phyloP scores from a whole-genome alignment of 2,797 vertebrate species.

The Coranthus polyacanthus region DNA sequence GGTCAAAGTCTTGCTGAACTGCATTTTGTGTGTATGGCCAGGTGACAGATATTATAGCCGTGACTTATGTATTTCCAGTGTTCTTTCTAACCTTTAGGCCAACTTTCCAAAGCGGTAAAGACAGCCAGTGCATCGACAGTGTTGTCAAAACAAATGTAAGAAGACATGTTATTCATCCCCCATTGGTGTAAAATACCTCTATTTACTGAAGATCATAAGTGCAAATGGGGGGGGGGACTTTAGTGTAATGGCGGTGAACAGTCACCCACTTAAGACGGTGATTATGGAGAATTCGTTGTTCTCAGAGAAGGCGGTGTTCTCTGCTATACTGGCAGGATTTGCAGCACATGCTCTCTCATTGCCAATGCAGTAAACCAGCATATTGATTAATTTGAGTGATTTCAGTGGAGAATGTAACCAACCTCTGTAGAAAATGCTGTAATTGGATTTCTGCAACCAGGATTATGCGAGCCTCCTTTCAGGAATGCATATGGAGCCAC shows the following conservation, averaged over 20 bases:
- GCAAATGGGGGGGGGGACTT: too few species aligned
- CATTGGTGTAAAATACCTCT: too few species aligned
- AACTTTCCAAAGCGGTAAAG: conserved; percentile 10
- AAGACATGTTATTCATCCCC: conserved; percentile 42
- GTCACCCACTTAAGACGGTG: conserved; percentile 15
- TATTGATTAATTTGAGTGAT: conserved; percentile 81
- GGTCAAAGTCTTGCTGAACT: neutral
- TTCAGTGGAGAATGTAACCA: conserved; percentile 76
- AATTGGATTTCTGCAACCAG: conserved; percentile 80
- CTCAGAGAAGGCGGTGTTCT: conserved; percentile 3
- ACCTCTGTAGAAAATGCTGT: conserved; percentile 75
- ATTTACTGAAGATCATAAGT: conserved; percentile 20
- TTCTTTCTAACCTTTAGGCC: conserved; percentile 3
- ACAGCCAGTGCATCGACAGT: conserved; percentile 2
- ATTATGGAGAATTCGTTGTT: conserved; percentile 17
- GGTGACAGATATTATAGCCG: neutral
- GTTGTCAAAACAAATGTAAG: conserved; percentile 36
- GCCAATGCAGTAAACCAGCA: conserved; percentile 59
- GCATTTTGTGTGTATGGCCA: neutral
- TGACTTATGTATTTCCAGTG: conserved; percentile 6
- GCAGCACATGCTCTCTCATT: conserved; percentile 51
- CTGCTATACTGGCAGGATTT: conserved; percentile 50
- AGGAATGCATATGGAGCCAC: conserved; percentile 62
- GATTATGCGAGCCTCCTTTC: conserved; percentile 65
- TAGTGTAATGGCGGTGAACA: neutral